phyloP scores from a whole-genome alignment of 2,888 invertebrate species.

The Uropetala carovei region DNA sequence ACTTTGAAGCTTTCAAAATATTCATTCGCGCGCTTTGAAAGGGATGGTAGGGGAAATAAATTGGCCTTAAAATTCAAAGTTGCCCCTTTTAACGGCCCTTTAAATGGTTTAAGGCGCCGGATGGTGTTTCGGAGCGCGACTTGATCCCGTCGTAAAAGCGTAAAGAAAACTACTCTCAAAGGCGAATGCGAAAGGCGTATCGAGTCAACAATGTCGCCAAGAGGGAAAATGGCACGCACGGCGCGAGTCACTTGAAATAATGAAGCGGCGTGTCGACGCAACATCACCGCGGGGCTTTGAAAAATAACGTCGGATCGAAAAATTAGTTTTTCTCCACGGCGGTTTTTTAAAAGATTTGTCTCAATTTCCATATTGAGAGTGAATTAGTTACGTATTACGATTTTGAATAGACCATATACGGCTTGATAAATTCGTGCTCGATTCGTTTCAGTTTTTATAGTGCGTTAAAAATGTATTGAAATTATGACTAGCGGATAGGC shows the following conservation, averaged over 20 bases:
- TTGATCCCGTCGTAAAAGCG: background rate
- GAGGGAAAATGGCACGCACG: background rate
- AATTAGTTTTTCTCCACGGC: too few species aligned
- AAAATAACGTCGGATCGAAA: too few species aligned
- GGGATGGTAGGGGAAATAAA: background rate
- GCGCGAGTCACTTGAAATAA: background rate
- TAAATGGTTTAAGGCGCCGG: conserved; percentile 28
- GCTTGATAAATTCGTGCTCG: too few species aligned
- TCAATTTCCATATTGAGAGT: too few species aligned
- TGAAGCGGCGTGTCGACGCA: background rate
- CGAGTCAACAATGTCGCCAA: background rate
- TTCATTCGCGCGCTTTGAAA: background rate
- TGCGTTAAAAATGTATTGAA: too few species aligned
- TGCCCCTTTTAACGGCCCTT: background rate
- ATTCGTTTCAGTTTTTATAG: too few species aligned
- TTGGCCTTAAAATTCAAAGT: conserved; percentile 10
- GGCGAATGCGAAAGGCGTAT: background rate
- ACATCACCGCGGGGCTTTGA: too few species aligned
- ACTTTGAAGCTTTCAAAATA: conserved; percentile 31
- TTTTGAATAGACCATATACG: too few species aligned
- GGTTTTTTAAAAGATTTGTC: too few species aligned
- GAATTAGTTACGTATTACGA: too few species aligned
- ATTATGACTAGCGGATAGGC: too few species aligned
- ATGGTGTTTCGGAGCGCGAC: background rate
- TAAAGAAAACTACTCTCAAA: background rate